Evolutionary conservation across 2,888 invertebrate genomes (phyloP).

Genomic region (Mesoligia furuncula): DNA sequence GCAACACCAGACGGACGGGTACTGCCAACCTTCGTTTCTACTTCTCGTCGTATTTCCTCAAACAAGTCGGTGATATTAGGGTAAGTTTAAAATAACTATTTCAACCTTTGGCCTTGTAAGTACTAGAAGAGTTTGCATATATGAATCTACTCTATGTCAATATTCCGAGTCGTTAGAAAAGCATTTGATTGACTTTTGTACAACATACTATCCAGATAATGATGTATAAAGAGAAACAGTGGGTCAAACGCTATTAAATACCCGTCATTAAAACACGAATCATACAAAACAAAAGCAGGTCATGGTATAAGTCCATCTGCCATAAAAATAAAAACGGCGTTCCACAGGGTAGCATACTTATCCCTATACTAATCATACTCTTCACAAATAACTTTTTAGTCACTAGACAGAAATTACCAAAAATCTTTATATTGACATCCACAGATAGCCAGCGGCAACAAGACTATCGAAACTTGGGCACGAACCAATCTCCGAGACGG

Average conservation of each 20-base stretch:
- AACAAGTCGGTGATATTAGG: constrained; percentile 85
- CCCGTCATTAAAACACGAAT: not conserved
- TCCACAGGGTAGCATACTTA: constrained; percentile 18
- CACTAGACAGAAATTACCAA: not conserved
- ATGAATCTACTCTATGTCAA: not conserved
- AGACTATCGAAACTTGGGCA: constrained; percentile 94
- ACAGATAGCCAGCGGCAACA: constrained; percentile 94
- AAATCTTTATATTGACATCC: constrained; percentile 16
- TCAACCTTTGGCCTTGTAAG: not conserved
- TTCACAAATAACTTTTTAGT: not conserved
- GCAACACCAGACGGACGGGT: constrained; percentile 69
- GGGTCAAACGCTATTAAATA: not conserved
- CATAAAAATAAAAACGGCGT: not conserved
- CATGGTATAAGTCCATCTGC: not conserved
- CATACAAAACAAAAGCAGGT: not conserved
- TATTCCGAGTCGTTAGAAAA: not conserved
- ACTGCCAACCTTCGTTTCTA: constrained; percentile 83
- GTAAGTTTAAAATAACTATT: constrained; percentile 68
- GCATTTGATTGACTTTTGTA: constrained; percentile 29
- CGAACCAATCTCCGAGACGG: constrained; percentile 92
- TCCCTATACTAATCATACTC: constrained; percentile 3
- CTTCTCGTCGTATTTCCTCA: constrained; percentile 86
- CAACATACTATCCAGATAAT: not conserved
- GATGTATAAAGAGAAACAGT: not conserved
- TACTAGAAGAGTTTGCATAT: not conserved